Base-by-base conservation (phyloP, 2,113 vertebrate genomes). In the Spea bombifrons region DNA sequence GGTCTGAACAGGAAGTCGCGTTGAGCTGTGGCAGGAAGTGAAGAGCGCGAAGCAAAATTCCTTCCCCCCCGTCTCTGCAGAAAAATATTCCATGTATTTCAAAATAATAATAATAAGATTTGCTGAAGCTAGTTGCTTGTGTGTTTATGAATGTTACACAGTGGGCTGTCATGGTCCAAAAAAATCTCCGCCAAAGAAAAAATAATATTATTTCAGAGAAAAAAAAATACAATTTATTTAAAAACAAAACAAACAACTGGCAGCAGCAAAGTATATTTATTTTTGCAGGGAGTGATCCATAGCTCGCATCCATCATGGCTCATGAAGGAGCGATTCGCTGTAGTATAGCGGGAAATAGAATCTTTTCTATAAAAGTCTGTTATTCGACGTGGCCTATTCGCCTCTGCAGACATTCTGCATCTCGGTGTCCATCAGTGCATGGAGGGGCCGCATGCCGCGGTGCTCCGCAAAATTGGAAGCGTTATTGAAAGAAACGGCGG, bases 281-380 rank as follows among this genome's bases (percentile, higher is more conserved):
- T 88, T 86, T 82, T 75, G 66, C 69, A 78, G 81, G 63, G 87
- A 84, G 82, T 84, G 84, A 87, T 85, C 85, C 84, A 83, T 84
- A 86, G 81, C 83, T 85, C 76, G 55, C 76, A 88, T 87, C 84
- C 84, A 84, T 87, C 86, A 86, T 13, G 55, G 68, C 2, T 1
- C 57, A 63, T 82, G 84, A 85, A 85, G 84, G 80, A 74, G 59
- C 72, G 82, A 81, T 82, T 86, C 83, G 72, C 78, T 84, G 75
- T 63, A 74, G 80, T 81, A 85, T 63, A 57, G 85, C 67, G 6
- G 83, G 82, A 70, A 70, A 76, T 70, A 81, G 83, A 88, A 85
- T 86, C 76, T 65, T 70, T 87, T 84, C 85, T 30, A 66, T 84
- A 0, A 3, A 8, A 81, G 83, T 66, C 78, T 76, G 81, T 86